Conservation (phyloP, 1,140 invertebrate genomes). For the Babylonia areolata region DNA sequence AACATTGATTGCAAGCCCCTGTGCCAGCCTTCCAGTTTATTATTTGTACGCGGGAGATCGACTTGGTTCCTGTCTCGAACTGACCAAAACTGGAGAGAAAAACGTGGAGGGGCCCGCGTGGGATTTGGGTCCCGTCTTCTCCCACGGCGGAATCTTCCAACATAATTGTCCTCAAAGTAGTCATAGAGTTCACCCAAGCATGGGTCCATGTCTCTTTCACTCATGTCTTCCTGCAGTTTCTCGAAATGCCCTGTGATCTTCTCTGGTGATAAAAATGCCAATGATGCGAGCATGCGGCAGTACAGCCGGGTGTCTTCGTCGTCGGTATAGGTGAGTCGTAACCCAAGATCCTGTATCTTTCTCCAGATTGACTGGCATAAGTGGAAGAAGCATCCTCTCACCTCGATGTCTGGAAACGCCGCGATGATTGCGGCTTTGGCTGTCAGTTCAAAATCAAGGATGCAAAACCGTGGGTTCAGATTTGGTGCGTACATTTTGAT, state of each 20-base stretch:
- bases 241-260: constrained; percentile 19
- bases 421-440: no score
- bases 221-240: constrained; percentile 19
- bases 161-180: not conserved
- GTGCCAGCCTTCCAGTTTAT: not conserved
- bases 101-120: not conserved
- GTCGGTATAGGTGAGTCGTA: constrained; percentile 15
- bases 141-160: constrained; percentile 17
- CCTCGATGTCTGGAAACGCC: not conserved
- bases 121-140: constrained; percentile 26
- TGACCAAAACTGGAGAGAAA: constrained; percentile 6
- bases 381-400: no score
- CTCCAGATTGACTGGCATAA: no score
- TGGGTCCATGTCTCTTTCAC: constrained; percentile 17
- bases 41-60: constrained; percentile 14
- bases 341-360: not conserved
- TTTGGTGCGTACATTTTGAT: constrained; percentile 13
- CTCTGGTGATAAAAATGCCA: constrained; percentile 14
- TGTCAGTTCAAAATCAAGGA: constrained; percentile 8
- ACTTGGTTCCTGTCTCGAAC: constrained; percentile 11
- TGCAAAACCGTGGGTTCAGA: constrained; percentile 14
- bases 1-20: constrained; percentile 3
- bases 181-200: constrained; percentile 24
- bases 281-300: constrained; percentile 13
- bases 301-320: constrained; percentile 24